Conservation (phyloP, 2,113 vertebrate species). For the Rhodinocichla rosea region DNA sequence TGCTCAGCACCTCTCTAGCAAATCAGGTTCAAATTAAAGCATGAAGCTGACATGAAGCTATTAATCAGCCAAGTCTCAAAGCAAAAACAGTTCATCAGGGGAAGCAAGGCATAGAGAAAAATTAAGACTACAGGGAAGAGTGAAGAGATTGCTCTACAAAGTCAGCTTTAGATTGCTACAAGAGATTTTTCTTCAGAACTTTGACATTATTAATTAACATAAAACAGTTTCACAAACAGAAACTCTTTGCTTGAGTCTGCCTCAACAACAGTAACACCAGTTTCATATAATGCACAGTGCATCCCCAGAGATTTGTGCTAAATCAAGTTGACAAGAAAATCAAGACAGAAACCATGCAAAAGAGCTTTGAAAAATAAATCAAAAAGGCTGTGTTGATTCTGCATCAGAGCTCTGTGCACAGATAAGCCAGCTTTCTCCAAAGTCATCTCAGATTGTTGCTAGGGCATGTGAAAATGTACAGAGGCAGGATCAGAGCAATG, state of each 20-base stretch:
- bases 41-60: not conserved
- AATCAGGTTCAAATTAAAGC: not conserved
- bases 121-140: not conserved
- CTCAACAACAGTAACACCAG: not conserved
- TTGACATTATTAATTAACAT: conserved; percentile 9
- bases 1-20: conserved; percentile 5
- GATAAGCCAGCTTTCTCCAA: not conserved
- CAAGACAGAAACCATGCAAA: conserved; percentile 24
- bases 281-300: not conserved
- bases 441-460: not conserved
- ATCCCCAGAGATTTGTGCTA: conserved; percentile 7
- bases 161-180: not conserved
- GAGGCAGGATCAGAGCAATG: not conserved
- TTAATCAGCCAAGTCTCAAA: not conserved
- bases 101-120: not conserved
- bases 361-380: conserved; percentile 31
- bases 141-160: not conserved
- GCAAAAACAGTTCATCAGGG: not conserved
- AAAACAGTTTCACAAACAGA: conserved; percentile 16
- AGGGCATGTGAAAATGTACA: not conserved
- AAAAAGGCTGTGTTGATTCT: not conserved
- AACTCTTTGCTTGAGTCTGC: not conserved
- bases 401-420: not conserved
- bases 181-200: conserved; percentile 1
- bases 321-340: conserved; percentile 49